Percentiles rank a stretch among this genome's conserved stretches.
phyloP scores from a whole-genome alignment of 2,113 vertebrate genomes.

The Turnix velox region DNA sequence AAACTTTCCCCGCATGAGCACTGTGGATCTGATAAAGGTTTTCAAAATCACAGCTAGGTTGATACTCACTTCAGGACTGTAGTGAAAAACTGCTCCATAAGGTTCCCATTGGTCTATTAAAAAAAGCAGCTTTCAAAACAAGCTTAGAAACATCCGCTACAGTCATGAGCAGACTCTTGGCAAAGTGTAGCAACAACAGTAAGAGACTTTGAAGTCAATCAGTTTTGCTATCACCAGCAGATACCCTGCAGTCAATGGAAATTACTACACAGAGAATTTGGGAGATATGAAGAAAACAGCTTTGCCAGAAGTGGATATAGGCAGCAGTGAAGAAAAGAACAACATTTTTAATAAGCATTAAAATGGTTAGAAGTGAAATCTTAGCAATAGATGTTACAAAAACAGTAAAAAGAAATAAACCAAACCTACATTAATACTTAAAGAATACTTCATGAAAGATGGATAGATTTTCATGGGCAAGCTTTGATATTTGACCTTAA shows the following conservation, averaged over 20 bases:
- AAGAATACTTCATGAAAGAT: background rate
- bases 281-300: slow-evolving; percentile 7
- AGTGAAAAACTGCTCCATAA: slow-evolving; percentile 56
- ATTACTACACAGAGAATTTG: slow-evolving; percentile 29
- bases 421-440: background rate
- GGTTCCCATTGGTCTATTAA: slow-evolving; percentile 49
- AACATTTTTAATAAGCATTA: background rate
- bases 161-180: slow-evolving; percentile 54
- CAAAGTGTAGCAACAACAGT: slow-evolving; percentile 52
- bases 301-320: background rate
- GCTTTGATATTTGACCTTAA: slow-evolving; percentile 29
- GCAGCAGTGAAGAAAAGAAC: background rate
- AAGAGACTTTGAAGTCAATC: slow-evolving; percentile 68
- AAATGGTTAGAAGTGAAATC: background rate
- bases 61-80: slow-evolving; percentile 32
- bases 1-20: background rate
- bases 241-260: slow-evolving; percentile 50
- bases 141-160: slow-evolving; percentile 56
- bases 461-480: background rate
- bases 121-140: background rate
- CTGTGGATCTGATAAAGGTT: slow-evolving; percentile 9
- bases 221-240: slow-evolving; percentile 54
- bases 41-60: slow-evolving; percentile 41
- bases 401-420: background rate
- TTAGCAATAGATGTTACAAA: background rate